Base-by-base conservation (phyloP, 2,113 vertebrate genomes). In the Ursus arctos region DNA sequence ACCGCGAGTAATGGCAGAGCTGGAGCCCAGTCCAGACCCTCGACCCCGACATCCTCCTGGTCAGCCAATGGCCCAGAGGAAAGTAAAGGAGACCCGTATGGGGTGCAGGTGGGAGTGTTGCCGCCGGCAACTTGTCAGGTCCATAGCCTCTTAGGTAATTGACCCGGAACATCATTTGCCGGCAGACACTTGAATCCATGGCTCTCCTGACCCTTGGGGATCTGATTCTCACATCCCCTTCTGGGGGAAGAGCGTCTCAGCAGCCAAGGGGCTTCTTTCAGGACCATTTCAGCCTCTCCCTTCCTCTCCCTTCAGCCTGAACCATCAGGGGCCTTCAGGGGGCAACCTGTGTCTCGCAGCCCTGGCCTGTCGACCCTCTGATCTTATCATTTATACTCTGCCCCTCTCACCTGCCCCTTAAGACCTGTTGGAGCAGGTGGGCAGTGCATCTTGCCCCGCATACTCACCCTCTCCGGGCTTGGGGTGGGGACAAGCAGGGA, bases 381-480 rank as follows among this genome's bases (percentile, higher is more conserved):
- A 61, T 65, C 33, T 47, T 36, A 22, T 67, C 0, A 1, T 43
- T 53, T 82, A 63, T 28, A 61, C 65, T 80, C 40, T 71, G 36
- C 53, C 47, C 43, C 53, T 43, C n/a, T 76, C 67, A 53, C 36
- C 51, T 51, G 49, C 5, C 8, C 2, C 33, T 43, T 61, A 95
- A 59, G 93, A 71, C 0, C 0, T 53, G 67, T 5, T 88, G 53
- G 31, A 51, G 33, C 26, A 8, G 49, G 40, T 36, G 92, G 24
- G 83, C 36, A 77, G 24, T 96, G 49, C 83, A 43, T 87, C 84
- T 79, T 95, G 33, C 90, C 77, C 89, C 14, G 49, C 40, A 21
- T 22, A 3, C 0, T 9, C 67, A 28, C 5, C 33, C n/a, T 12
- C n/a, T 49, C 31, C 31, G 19, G 40, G 22, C 53, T 83, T 31